Conservation (phyloP, 1,140 invertebrate genomes). For the Globodera rostochiensis region DNA sequence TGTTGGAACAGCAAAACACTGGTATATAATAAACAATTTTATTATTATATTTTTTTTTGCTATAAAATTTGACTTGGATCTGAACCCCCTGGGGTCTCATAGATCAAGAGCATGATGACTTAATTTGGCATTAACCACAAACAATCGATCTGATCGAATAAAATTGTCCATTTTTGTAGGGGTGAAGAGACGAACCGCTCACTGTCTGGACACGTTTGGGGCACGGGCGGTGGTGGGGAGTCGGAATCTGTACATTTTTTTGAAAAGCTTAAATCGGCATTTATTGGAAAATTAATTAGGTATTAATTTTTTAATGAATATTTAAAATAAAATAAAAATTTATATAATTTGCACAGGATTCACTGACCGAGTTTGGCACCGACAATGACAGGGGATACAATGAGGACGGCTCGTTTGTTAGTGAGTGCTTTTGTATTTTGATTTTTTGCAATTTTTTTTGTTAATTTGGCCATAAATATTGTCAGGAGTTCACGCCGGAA, state of each 20-base stretch:
- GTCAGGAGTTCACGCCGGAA: too few species aligned
- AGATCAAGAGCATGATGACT: too few species aligned
- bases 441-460: background rate
- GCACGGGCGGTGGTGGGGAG: constrained; percentile 74
- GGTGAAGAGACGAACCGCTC: constrained; percentile 63
- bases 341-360: too few species aligned
- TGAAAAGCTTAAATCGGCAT: background rate
- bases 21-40: too few species aligned
- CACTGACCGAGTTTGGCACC: constrained; percentile 96
- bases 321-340: background rate
- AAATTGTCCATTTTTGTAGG: constrained; percentile 32
- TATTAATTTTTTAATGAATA: too few species aligned
- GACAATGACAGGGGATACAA: constrained; percentile 93
- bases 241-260: constrained; percentile 74
- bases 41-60: too few species aligned
- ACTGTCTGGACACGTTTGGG: constrained; percentile 66
- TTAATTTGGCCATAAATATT: too few species aligned
- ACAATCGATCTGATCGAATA: too few species aligned
- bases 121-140: too few species aligned
- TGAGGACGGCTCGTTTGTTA: constrained; percentile 96
- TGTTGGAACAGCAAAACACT: too few species aligned
- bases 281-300: too few species aligned
- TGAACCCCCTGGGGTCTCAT: too few species aligned
- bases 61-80: background rate
- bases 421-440: constrained; percentile 70